Conservation (phyloP, 2,113 vertebrate species). For the Pagrus major region DNA sequence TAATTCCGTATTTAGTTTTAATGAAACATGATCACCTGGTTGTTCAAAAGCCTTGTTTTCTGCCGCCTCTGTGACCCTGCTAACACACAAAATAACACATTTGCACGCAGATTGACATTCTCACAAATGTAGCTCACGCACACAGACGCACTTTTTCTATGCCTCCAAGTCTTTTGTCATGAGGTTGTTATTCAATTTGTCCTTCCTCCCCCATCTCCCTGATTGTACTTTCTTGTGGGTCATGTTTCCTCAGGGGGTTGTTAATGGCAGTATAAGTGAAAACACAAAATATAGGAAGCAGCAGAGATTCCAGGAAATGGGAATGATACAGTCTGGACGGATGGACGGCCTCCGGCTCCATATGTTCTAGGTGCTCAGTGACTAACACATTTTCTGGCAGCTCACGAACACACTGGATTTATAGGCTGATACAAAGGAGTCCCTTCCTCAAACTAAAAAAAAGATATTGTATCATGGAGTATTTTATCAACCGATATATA, state of each 20-base stretch:
- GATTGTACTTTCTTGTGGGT: constrained; percentile 68
- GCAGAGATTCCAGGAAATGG: constrained; percentile 80
- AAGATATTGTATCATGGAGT: background rate
- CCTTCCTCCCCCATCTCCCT: constrained; percentile 50
- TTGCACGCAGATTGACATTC: background rate
- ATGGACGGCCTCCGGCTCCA: constrained; percentile 53
- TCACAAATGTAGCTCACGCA: constrained; percentile 8
- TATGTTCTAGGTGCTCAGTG: constrained; percentile 67
- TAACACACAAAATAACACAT: background rate
- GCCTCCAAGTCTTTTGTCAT: constrained; percentile 62
- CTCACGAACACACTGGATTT: constrained; percentile 40
- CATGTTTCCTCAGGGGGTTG: constrained; percentile 73
- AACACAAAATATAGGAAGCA: constrained; percentile 77
- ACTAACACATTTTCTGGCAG: constrained; percentile 55
- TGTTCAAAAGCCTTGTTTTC: background rate
- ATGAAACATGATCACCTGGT: constrained; percentile 40
- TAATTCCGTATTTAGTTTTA: constrained; percentile 17
- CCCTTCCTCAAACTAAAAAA: background rate
- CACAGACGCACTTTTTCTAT: constrained; percentile 2
- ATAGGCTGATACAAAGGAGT: constrained; percentile 17
- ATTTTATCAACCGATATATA: constrained; percentile 23
- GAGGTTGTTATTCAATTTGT: constrained; percentile 75
- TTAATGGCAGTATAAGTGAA: constrained; percentile 79
- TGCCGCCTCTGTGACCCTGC: background rate
- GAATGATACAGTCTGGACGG: constrained; percentile 66